Base-by-base conservation (phyloP, 2,888 invertebrate genomes). In the Mythimna loreyi region DNA sequence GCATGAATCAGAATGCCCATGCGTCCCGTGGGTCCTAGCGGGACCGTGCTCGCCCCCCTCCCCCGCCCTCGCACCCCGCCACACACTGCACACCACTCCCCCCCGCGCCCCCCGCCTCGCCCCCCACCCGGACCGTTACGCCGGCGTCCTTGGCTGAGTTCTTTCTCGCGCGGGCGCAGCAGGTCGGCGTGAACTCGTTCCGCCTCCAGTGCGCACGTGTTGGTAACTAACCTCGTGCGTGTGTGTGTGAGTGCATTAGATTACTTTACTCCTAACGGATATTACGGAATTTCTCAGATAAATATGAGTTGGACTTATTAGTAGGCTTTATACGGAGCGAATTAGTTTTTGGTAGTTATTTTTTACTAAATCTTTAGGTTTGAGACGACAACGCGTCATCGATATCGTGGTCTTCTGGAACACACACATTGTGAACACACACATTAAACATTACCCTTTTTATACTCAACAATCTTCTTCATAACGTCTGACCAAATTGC, bases 121-220 rank as follows among this genome's bases (percentile, higher is more conserved):
- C 80, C 85, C 85, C 84, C 85, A 75, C 83, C 83, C 83, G 88
- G 86, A 93, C 95, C 95, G 95, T 96, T 96, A 96, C 93, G 90
- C 90, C 90, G 90, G 94, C 95, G 95, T 95, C 95, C 95, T 96
- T 96, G 95, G 95, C 95, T 96, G 95, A 95, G 95, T 95, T 95
- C 94, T 95, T 93, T 94, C 94, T 93, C 91, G 92, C 92, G 89
- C 92, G 91, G 90, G 90, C 92, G 92, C 93, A 93, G 93, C 94
- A 94, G 94, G 93, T 93, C 93, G 92, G 84, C 90, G 87, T 90
- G 91, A 92, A 94, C 95, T 90, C 94, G 95, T 94, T 94, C 94
- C 92, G 89, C 85, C 86, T 86, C 87, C 87, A 84, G 88, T 87
- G 90, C 87, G 90, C 93, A 93, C 93, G 93, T 93, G 81, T 87